These are phyloP conservation scores for Bombyx mandarina DNA, from an alignment of 1,140 invertebrate genomes.

Conservation along the genomic window DNA sequence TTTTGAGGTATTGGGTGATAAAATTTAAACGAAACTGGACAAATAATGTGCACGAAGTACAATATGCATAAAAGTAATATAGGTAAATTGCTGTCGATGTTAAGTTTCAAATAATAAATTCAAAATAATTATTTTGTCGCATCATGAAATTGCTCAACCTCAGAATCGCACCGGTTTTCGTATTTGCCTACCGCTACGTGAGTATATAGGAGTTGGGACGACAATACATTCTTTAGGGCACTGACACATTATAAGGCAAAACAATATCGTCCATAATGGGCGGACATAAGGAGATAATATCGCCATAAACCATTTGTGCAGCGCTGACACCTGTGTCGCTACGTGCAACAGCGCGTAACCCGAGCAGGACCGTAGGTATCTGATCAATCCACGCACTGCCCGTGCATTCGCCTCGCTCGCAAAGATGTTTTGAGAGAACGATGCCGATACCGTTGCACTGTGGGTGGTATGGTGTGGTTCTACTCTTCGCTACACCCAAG, in stretches of 20 bases:
- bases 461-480: slow-evolving; percentile 1
- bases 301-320: slow-evolving; percentile 15
- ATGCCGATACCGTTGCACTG: slow-evolving; percentile 6
- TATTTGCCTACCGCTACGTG: background rate
- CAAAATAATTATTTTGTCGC: too few species aligned
- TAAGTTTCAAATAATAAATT: too few species aligned
- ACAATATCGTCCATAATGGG: background rate
- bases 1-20: too few species aligned
- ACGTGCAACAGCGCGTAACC: slow-evolving; percentile 16
- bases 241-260: background rate
- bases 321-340: slow-evolving; percentile 8
- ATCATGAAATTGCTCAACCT: too few species aligned
- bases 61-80: too few species aligned
- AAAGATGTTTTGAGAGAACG: slow-evolving; percentile 8
- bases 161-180: slow-evolving; percentile 1
- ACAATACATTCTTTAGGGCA: background rate
- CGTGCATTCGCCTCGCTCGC: slow-evolving; percentile 12
- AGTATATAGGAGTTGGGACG: background rate
- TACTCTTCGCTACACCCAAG: background rate
- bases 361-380: slow-evolving; percentile 26
- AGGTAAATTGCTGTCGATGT: too few species aligned
- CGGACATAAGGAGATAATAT: slow-evolving; percentile 2
- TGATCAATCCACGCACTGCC: slow-evolving; percentile 16
- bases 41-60: too few species aligned
- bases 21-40: too few species aligned